Conservation (phyloP, 2,113 vertebrate genomes). For the Nesoenas mayeri region DNA sequence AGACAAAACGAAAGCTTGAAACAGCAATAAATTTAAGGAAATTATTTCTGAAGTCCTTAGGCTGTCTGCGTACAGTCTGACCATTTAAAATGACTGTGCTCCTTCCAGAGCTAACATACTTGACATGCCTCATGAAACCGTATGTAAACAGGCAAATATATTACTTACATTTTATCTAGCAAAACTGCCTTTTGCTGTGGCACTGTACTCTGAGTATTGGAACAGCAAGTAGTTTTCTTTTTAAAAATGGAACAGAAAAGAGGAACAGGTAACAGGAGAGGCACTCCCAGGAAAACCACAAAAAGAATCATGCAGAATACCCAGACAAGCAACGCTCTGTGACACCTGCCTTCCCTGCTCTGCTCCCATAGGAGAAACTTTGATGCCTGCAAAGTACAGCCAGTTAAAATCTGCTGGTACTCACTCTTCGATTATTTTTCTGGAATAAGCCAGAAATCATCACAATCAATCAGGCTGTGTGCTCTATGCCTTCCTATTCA, state of each 20-base stretch:
- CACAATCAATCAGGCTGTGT: neutral
- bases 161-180: neutral
- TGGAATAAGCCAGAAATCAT: neutral
- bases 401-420: neutral
- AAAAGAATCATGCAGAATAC: neutral
- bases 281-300: neutral
- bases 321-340: fast-evolving
- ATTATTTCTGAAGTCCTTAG: neutral
- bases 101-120: neutral
- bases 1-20: neutral
- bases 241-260: neutral
- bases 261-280: neutral
- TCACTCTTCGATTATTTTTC: neutral
- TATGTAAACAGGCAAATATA: neutral
- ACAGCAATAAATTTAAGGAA: slow-evolving; percentile 23
- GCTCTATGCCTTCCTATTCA: neutral
- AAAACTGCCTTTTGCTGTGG: neutral
- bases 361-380: neutral
- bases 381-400: neutral
- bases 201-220: neutral
- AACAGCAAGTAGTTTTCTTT: neutral
- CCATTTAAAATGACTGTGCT: neutral
- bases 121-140: neutral
- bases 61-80: neutral
- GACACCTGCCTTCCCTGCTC: neutral